A percentile compares a stretch with the other conserved stretches of the same genome.
phyloP scores from a whole-genome alignment of 1,140 invertebrate genomes.

The Panulirus ornatus region DNA sequence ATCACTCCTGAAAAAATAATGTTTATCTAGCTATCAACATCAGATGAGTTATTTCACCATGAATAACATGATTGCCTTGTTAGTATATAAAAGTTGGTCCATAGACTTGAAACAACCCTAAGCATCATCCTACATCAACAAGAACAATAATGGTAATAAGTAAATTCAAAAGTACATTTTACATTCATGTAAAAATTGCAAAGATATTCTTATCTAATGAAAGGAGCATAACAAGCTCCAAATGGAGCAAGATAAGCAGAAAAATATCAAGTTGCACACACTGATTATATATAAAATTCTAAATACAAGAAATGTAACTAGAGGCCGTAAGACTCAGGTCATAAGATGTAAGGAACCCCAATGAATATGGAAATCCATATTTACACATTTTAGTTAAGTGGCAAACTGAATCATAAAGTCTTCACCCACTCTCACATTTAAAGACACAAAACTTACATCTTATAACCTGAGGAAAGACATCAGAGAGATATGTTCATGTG shows the following conservation, averaged over 20 bases:
- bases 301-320: no score
- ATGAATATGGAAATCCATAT: no score
- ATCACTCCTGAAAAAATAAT: no score
- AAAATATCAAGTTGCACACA: slow-evolving; percentile 5
- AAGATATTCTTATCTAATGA: not conserved
- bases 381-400: no score
- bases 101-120: slow-evolving; percentile 12
- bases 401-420: no score
- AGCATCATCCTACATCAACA: not conserved
- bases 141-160: slow-evolving; percentile 3
- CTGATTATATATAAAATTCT: not conserved
- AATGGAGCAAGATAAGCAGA: slow-evolving; percentile 1
- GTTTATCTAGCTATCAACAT: no score
- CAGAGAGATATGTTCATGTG: no score
- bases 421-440: no score
- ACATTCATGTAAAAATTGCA: slow-evolving; percentile 4
- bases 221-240: slow-evolving; percentile 4
- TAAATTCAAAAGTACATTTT: slow-evolving; percentile 12
- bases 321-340: no score
- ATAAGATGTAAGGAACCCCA: no score
- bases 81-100: not conserved
- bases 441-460: no score
- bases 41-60: not conserved
- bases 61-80: not conserved
- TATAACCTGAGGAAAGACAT: no score